phyloP scores from a whole-genome alignment of 2,797 vertebrate genomes.

The Saguinus oedipus region DNA sequence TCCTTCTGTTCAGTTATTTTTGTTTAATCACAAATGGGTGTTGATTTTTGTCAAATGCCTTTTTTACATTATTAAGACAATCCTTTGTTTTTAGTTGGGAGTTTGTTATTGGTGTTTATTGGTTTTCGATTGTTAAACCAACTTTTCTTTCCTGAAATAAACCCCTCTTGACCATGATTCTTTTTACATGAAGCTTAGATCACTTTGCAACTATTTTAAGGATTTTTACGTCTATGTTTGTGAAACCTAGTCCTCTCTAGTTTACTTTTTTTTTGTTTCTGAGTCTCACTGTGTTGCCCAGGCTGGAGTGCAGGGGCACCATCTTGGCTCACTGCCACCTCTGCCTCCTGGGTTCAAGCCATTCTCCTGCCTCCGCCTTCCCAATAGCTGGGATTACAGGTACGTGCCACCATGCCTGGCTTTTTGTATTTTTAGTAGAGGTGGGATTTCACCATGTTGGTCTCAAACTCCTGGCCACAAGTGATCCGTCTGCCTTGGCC shows the following conservation, averaged over 20 bases:
- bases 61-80: background rate
- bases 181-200: background rate
- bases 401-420: too few relatives aligned
- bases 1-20: background rate
- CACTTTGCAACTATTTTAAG: background rate
- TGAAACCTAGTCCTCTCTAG: background rate
- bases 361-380: too few relatives aligned
- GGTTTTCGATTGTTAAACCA: background rate
- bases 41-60: background rate
- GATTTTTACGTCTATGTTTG: background rate
- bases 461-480: too few relatives aligned
- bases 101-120: background rate
- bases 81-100: background rate
- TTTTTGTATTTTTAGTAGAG: too few relatives aligned
- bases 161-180: background rate
- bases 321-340: too few relatives aligned
- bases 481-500: too few relatives aligned
- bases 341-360: too few relatives aligned
- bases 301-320: too few relatives aligned
- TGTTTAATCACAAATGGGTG: background rate
- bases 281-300: too few relatives aligned
- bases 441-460: too few relatives aligned
- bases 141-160: background rate
- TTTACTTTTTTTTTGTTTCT: too few relatives aligned
- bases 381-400: too few relatives aligned